Evolutionary conservation across 2,888 invertebrate genomes (phyloP).

Genomic region (Conistra vaccinii): DNA sequence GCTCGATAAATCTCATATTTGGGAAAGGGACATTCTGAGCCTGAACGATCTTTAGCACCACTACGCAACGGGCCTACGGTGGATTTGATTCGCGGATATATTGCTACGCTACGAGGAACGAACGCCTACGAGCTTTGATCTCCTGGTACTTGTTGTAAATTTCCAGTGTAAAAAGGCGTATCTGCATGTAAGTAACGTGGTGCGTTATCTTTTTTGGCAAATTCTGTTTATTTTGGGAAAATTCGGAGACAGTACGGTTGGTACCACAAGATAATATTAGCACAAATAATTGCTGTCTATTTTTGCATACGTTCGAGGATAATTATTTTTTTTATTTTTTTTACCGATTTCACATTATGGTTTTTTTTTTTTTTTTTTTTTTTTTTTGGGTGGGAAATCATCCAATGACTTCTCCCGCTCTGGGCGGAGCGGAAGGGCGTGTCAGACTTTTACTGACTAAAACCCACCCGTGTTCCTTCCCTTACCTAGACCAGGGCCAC

Average conservation of each 20-base stretch:
- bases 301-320: not conserved
- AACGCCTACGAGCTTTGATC: slow-evolving; percentile 58
- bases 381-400: too few species aligned
- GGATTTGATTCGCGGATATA: slow-evolving; percentile 47
- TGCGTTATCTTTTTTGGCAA: too few species aligned
- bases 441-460: too few species aligned
- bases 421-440: too few species aligned
- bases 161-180: slow-evolving; percentile 57
- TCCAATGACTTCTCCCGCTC: too few species aligned
- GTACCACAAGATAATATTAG: not conserved
- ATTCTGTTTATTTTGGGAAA: not conserved
- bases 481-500: too few species aligned
- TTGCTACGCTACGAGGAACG: slow-evolving; percentile 38
- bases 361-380: too few species aligned
- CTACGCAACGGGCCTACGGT: slow-evolving; percentile 21
- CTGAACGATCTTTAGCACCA: slow-evolving; percentile 32
- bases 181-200: slow-evolving; percentile 28
- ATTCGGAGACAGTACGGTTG: not conserved
- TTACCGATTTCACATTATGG: not conserved
- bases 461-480: too few species aligned
- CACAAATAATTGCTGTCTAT: not conserved
- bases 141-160: slow-evolving; percentile 66
- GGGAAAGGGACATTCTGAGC: too few species aligned
- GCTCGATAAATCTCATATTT: slow-evolving; percentile 53
- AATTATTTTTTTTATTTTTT: not conserved